Percentiles rank a stretch among this genome's conserved stretches.
Evolutionary conservation across 2,797 vertebrate species (phyloP).

Genomic region (Melanotaenia pygmaea): DNA sequence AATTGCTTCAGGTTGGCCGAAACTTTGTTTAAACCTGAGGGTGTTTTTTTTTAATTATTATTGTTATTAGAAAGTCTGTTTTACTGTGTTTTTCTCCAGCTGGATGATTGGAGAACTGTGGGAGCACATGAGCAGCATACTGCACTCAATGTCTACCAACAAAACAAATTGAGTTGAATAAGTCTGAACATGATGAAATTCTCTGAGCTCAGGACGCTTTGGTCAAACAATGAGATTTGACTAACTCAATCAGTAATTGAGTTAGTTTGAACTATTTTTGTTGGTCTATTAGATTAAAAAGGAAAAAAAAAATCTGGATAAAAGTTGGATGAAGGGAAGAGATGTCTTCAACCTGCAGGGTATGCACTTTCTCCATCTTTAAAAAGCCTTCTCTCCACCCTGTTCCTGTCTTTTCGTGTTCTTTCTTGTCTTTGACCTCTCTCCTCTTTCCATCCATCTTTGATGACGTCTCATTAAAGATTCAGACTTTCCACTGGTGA

Average conservation of each 20-base stretch:
- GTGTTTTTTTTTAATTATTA: not conserved
- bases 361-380: slow-evolving; percentile 7
- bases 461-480: slow-evolving; percentile 83
- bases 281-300: too few species aligned
- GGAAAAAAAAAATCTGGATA: too few species aligned
- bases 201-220: not conserved
- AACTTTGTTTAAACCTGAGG: not conserved
- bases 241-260: not conserved
- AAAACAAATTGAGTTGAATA: not conserved
- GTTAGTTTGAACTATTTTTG: too few species aligned
- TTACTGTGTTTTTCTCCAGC: not conserved
- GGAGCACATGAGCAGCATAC: not conserved
- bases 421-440: slow-evolving; percentile 28
- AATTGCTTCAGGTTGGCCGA: too few species aligned
- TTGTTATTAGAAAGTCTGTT: not conserved
- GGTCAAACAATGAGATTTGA: not conserved
- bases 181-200: not conserved
- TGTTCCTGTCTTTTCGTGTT: slow-evolving; percentile 13
- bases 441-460: slow-evolving; percentile 61
- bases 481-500: slow-evolving; percentile 82
- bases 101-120: not conserved
- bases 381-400: not conserved
- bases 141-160: not conserved
- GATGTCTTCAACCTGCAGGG: not conserved
- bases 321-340: not conserved